Percentiles rank a stretch among this genome's conserved stretches.
Conservation (phyloP, 1,140 invertebrate genomes). For the Samia ricini region DNA sequence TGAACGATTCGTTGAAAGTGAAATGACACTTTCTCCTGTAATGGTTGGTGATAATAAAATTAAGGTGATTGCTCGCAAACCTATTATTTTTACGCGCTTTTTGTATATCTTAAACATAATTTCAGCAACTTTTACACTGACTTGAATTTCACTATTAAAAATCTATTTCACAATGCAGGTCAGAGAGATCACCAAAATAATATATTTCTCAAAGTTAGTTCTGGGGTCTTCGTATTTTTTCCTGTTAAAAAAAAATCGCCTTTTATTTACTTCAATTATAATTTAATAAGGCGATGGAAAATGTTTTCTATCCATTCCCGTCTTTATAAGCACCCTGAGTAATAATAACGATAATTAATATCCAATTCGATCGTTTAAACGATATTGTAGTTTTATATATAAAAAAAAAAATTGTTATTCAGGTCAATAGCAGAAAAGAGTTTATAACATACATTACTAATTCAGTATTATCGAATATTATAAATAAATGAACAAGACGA, state of each 20-base stretch:
- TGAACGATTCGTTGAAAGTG: constrained; percentile 39
- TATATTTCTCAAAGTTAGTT: not conserved
- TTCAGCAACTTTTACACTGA: not conserved
- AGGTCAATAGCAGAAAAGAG: no score
- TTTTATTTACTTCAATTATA: no score
- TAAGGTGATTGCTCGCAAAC: constrained; percentile 11
- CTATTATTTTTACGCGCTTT: constrained; percentile 31
- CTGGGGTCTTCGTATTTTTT: not conserved
- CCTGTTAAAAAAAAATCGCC: no score
- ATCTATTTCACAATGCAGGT: not conserved
- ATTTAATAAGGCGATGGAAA: no score
- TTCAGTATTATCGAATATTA: not conserved
- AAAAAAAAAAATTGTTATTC: no score
- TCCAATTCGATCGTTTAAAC: no score
- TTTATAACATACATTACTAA: no score
- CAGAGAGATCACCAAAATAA: not conserved
- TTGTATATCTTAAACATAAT: not conserved
- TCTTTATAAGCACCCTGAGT: no score
- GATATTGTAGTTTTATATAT: no score
- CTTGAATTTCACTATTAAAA: not conserved
- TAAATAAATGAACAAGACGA: not conserved
- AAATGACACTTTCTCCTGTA: constrained; percentile 23
- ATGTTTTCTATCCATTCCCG: no score
- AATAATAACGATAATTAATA: no score
- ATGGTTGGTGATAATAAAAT: not conserved